A percentile compares a stretch with the other conserved stretches of the same genome.
Conservation (phyloP, 2,797 vertebrate species). For the Dipus sagitta region DNA sequence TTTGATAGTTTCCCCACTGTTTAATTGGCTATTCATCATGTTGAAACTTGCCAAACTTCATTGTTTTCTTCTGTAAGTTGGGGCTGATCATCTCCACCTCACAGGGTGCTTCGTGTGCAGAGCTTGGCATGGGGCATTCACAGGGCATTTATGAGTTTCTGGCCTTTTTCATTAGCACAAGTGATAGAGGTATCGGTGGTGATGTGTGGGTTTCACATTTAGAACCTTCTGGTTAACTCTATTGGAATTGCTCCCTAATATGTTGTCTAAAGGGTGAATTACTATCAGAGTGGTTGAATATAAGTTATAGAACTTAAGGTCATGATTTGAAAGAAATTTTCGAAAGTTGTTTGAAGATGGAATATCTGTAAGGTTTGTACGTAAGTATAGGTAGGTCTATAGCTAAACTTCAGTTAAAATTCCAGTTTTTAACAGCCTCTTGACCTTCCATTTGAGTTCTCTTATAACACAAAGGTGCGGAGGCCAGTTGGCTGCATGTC, state of each 20-base stretch:
- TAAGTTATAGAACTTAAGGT: constrained; percentile 23
- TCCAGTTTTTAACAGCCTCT: constrained; percentile 2
- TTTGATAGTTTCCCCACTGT: neutral
- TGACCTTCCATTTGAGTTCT: neutral
- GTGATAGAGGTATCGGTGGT: neutral
- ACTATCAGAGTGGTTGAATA: constrained; percentile 31
- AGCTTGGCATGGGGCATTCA: neutral
- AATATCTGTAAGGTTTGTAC: neutral
- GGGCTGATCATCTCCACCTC: too few relatives aligned
- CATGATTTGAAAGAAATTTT: constrained; percentile 52
- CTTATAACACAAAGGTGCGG: neutral
- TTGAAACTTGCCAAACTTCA: neutral
- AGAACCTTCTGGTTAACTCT: neutral
- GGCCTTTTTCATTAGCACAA: neutral
- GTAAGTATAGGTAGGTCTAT: neutral
- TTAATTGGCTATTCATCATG: neutral
- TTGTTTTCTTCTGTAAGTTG: constrained; percentile 44
- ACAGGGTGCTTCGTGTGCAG: neutral
- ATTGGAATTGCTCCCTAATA: neutral
- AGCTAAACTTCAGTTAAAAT: constrained; percentile 50
- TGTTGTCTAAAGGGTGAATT: neutral
- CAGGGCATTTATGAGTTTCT: neutral
- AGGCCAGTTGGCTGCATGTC: neutral
- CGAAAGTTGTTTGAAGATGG: neutral
- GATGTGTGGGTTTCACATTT: neutral